Base-by-base conservation (phyloP, 2,797 vertebrate genomes). In the Rhinophrynus dorsalis region DNA sequence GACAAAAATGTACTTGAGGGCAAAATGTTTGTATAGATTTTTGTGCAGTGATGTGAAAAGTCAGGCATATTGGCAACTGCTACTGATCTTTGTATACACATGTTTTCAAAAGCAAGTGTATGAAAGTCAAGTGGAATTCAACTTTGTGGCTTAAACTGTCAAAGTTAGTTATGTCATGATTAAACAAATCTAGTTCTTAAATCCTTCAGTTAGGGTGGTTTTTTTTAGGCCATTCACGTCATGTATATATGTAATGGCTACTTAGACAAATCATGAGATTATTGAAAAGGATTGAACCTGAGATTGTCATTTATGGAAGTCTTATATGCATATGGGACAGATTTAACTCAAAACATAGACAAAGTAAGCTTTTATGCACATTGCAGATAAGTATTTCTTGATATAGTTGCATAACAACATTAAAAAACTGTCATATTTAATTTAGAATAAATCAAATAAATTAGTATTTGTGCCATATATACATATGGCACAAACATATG, bases 1-100 rank as follows among this genome's bases (percentile, higher is more conserved):
- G 90, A 93, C 91, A 93, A 88, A 89, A 91, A 90, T 90, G 83
- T 79, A 90, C 88, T 92, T 91, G 84, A 89, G 87, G 91, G 92
- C 86, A 40, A 68, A 83, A 89, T 88, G 85, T 91, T 84, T 86
- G 81, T 87, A 89, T 88, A 83, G 81, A 75, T 86, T 92, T 92
- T 89, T 90, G 83, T 85, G 75, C 78, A 82, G 76, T 85, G 82
- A 86, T 90, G 68, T 75, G 37, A 60, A 80, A 77, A 52, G 74
- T 73, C 73, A 74, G 74, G 68, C 74, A 82, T 83, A 82, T 72
- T 79, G 67, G 67, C 78, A 80, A 50, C 69, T 78, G 76, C 63
- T 78, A 68, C 78, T 77, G 78, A 73, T 74, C 72, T 84, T 84
- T 82, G 73, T 59, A 76, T 71, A 74, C 75, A 61, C 55, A 47